A percentile compares a stretch with the other conserved stretches of the same genome.
Conservation (phyloP, 2,113 vertebrate genomes). For the Prunella himalayana region DNA sequence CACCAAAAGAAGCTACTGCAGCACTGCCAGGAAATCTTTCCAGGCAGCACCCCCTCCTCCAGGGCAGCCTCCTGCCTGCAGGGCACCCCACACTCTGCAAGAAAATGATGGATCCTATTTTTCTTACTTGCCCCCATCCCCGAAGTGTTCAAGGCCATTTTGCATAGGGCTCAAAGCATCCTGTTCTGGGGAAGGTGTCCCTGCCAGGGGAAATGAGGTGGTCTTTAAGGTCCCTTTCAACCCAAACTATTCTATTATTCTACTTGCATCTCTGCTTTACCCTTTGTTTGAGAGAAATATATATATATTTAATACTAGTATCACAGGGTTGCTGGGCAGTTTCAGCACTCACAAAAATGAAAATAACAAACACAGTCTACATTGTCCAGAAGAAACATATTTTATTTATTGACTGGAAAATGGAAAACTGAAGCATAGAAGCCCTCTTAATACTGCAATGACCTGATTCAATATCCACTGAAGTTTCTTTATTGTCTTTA, state of each 20-base stretch:
- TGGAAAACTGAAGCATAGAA: not conserved
- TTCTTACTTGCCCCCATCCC: not conserved
- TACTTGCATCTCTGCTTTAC: not conserved
- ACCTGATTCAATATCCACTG: not conserved
- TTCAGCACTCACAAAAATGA: not conserved
- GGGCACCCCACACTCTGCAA: not conserved
- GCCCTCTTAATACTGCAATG: not conserved
- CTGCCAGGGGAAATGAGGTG: not conserved
- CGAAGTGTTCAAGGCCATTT: not conserved
- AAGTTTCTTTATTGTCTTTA: not conserved
- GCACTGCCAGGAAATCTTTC: not conserved
- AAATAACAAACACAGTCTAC: not conserved
- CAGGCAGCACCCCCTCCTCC: fast-evolving
- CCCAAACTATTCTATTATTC: not conserved
- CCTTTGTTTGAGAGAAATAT: not conserved
- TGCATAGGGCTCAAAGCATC: not conserved
- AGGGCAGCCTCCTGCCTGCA: not conserved
- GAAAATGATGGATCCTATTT: not conserved
- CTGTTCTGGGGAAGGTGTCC: not conserved
- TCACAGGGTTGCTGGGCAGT: fast-evolving
- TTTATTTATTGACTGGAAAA: not conserved
- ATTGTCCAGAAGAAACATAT: not conserved
- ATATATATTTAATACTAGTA: not conserved
- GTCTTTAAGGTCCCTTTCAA: not conserved
- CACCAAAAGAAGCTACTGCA: fast-evolving